Evolutionary conservation across 2,797 vertebrate species (phyloP).

Genomic region (Rhadinocentrus ornatus): DNA sequence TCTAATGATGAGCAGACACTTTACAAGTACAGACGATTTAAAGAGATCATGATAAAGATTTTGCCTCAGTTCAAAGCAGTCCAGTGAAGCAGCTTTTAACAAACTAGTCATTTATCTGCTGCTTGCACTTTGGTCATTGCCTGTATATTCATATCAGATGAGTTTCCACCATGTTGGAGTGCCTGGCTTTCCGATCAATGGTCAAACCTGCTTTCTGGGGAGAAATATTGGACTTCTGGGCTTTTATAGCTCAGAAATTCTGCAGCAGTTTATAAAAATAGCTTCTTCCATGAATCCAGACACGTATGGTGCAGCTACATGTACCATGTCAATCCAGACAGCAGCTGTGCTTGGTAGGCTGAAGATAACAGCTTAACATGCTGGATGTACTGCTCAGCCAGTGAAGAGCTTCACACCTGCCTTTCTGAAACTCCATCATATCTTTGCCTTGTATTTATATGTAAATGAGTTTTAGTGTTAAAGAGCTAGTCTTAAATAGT

Average conservation of each 20-base stretch:
- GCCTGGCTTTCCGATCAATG: not conserved
- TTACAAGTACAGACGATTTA: not conserved
- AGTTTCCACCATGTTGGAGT: slow-evolving; percentile 6
- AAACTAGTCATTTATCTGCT: slow-evolving; percentile 20
- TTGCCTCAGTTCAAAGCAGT: not conserved
- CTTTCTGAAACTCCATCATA: slow-evolving; percentile 11
- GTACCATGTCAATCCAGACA: slow-evolving; percentile 23
- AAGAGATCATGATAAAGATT: not conserved
- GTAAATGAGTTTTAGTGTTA: slow-evolving; percentile 34
- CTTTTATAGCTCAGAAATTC: not conserved
- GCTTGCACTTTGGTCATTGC: slow-evolving; percentile 11
- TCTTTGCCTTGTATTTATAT: slow-evolving; percentile 22
- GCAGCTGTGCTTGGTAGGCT: slow-evolving; percentile 47
- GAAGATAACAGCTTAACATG: slow-evolving; percentile 16
- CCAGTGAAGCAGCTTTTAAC: no score
- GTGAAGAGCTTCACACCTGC: slow-evolving; percentile 7
- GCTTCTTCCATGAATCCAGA: not conserved
- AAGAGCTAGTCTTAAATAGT: slow-evolving; percentile 15
- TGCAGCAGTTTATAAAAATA: not conserved
- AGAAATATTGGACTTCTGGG: slow-evolving; percentile 25
- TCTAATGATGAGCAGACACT: slow-evolving; percentile 23
- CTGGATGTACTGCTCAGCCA: slow-evolving; percentile 18
- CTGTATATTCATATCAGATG: slow-evolving; percentile 7
- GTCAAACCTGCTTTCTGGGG: slow-evolving; percentile 8
- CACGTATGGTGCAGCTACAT: not conserved